phyloP scores from a whole-genome alignment of 2,797 vertebrate species.

The Alca torda region DNA sequence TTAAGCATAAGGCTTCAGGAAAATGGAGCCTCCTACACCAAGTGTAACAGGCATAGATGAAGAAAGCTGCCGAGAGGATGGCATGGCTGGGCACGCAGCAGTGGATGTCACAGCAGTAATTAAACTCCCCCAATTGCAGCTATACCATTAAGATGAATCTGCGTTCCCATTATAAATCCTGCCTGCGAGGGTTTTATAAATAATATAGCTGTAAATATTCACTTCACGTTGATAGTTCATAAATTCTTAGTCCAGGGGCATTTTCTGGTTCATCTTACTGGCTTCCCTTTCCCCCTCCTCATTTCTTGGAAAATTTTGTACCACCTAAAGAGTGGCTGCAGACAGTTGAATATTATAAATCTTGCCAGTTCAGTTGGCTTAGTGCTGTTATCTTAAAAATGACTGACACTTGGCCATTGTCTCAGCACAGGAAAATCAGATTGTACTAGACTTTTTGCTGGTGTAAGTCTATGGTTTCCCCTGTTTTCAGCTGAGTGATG shows the following conservation, averaged over 20 bases:
- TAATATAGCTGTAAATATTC: constrained; percentile 30
- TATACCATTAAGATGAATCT: not conserved
- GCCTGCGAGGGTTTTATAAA: not conserved
- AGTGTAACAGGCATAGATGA: not conserved
- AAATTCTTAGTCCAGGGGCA: not conserved
- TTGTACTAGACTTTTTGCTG: not conserved
- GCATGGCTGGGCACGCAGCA: constrained; percentile 43
- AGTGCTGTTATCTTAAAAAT: not conserved
- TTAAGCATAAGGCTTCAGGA: constrained; percentile 8
- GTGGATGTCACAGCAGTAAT: constrained; percentile 27
- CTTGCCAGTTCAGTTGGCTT: not conserved
- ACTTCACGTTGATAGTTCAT: not conserved
- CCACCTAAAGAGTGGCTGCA: not conserved
- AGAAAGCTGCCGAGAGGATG: not conserved
- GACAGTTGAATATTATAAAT: not conserved
- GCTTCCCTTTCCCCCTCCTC: not conserved
- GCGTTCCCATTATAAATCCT: constrained; percentile 2
- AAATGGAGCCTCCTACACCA: constrained; percentile 39
- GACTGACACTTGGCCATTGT: not conserved
- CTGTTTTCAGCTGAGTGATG: not conserved
- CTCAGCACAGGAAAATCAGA: not conserved
- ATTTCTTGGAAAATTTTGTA: not conserved
- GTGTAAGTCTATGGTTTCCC: not conserved
- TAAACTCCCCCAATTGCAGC: constrained; percentile 8
- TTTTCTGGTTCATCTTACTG: not conserved